Evolutionary conservation across 2,797 vertebrate species (phyloP).

Genomic region (Peromyscus eremicus): DNA sequence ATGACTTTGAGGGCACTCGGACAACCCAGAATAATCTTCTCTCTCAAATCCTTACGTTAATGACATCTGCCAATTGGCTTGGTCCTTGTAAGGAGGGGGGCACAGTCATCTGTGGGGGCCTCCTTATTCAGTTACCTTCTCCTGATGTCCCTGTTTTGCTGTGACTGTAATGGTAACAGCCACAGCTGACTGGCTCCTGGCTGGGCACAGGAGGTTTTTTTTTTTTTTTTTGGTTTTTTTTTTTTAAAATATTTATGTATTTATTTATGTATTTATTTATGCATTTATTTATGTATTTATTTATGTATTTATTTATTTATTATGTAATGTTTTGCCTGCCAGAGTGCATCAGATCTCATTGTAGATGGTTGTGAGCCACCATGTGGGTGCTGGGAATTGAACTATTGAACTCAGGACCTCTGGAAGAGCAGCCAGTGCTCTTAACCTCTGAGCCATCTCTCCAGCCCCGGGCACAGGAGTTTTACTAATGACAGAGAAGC

Average conservation of each 20-base stretch:
- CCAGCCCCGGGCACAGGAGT: background rate
- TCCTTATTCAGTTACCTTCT: background rate
- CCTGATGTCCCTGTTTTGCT: background rate
- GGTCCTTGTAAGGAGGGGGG: background rate
- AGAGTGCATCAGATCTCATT: too few relatives aligned
- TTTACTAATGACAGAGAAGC: background rate
- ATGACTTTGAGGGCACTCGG: background rate
- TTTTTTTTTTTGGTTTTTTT: too few relatives aligned
- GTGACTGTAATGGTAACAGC: background rate
- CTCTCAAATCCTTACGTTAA: background rate
- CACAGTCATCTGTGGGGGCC: background rate
- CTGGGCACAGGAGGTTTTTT: background rate
- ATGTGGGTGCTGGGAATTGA: too few relatives aligned
- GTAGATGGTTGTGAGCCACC: too few relatives aligned
- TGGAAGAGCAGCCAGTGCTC: too few relatives aligned
- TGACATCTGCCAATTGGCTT: background rate
- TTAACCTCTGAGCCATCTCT: too few relatives aligned
- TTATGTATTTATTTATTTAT: too few relatives aligned
- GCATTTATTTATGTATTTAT: too few relatives aligned
- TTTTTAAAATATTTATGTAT: too few relatives aligned
- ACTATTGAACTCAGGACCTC: too few relatives aligned
- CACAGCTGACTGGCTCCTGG: background rate
- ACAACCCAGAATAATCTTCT: background rate
- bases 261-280: too few relatives aligned
- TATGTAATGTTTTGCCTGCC: too few relatives aligned